Evolutionary conservation across 2,888 invertebrate genomes (phyloP).

Genomic region (Coenonympha glycerion): DNA sequence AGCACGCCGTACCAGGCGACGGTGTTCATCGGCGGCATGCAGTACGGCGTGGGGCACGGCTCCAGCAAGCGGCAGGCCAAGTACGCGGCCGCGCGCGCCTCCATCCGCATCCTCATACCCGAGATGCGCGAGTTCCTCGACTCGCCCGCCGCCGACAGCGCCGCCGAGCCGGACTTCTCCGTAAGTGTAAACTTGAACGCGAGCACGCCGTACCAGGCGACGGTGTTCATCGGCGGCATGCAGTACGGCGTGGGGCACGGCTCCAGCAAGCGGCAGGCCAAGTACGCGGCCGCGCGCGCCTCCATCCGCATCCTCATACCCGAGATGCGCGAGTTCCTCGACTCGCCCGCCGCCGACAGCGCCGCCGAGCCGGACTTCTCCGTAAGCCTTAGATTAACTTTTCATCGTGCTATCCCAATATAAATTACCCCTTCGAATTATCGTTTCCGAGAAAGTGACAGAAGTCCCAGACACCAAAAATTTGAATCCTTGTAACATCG

Average conservation of each 20-base stretch:
- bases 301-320: conserved; percentile 95
- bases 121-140: too few relatives aligned
- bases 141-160: too few relatives aligned
- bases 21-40: conserved; percentile 92
- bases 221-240: conserved; percentile 92
- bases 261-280: conserved; percentile 96
- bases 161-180: too few relatives aligned
- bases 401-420: neutral
- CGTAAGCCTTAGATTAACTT: conserved; percentile 33
- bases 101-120: too few relatives aligned
- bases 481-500: too few relatives aligned
- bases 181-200: too few relatives aligned
- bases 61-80: conserved; percentile 96
- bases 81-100: too few relatives aligned
- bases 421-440: too few relatives aligned
- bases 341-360: conserved; percentile 26
- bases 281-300: conserved; percentile 92
- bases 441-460: too few relatives aligned
- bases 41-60: conserved; percentile 95
- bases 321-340: conserved; percentile 88
- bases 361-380: conserved; percentile 46
- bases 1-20: conserved; percentile 98
- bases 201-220: conserved; percentile 96
- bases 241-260: conserved; percentile 96
- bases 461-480: too few relatives aligned